Conservation (phyloP, 2,888 invertebrate species). For the Drosophila niveifrons region DNA sequence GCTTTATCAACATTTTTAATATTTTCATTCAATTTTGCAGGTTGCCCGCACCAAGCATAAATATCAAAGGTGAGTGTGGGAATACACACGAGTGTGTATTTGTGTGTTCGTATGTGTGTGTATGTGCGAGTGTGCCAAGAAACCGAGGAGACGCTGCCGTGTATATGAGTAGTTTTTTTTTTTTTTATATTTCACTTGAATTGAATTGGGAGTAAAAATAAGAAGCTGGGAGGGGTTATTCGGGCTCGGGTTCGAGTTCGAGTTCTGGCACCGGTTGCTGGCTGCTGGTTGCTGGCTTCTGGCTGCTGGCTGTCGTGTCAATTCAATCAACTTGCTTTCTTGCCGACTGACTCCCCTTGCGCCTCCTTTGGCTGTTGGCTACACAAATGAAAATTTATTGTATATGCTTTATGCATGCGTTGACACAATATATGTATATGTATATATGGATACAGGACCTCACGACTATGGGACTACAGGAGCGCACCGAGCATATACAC, state of each 20-base stretch:
- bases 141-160: constrained; percentile 34
- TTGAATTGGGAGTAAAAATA: constrained; percentile 34
- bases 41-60: constrained; percentile 39
- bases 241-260: background rate
- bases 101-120: constrained; percentile 4
- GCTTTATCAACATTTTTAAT: constrained; percentile 44
- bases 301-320: constrained; percentile 57
- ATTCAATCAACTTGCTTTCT: constrained; percentile 72
- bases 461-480: constrained; percentile 13
- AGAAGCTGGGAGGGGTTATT: background rate
- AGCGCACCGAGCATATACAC: background rate
- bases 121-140: constrained; percentile 26
- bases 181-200: constrained; percentile 27
- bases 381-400: constrained; percentile 78
- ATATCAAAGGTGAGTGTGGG: constrained; percentile 68
- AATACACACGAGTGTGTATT: background rate
- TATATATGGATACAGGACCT: constrained; percentile 27
- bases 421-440: constrained; percentile 55
- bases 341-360: constrained; percentile 28
- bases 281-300: background rate
- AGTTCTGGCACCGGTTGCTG: no score
- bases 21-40: constrained; percentile 71
- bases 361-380: constrained; percentile 63
- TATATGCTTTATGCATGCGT: constrained; percentile 73
- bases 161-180: constrained; percentile 46